A percentile compares a stretch with the other conserved stretches of the same genome.
These are phyloP conservation scores for Orientallactaga sibirica DNA, from an alignment of 2,797 vertebrate species.

Conservation along the genomic window DNA sequence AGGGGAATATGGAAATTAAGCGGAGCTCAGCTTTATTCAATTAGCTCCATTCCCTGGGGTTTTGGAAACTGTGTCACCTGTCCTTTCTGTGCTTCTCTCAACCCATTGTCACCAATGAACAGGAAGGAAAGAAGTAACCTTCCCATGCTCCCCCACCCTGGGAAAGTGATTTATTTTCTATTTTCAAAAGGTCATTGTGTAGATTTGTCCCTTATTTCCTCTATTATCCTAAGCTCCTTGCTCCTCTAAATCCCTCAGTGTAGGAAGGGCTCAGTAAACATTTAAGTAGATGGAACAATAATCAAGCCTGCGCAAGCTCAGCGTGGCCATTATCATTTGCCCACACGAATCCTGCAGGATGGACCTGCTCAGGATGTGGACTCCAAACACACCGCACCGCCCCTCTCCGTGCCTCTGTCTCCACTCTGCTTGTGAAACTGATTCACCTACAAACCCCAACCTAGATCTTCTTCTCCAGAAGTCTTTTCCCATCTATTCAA, in stretches of 20 bases:
- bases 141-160: not conserved
- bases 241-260: conserved; percentile 35
- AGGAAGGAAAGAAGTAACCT: not conserved
- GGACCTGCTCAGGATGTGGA: not conserved
- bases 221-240: not conserved
- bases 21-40: not conserved
- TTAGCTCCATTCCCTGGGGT: not conserved
- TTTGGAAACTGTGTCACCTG: conserved; percentile 2
- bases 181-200: conserved; percentile 4
- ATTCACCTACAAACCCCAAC: not conserved
- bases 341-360: not conserved
- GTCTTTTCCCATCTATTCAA: not conserved
- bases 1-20: not conserved
- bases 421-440: not conserved
- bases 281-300: conserved; percentile 20
- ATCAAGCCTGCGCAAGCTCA: not conserved
- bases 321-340: not conserved
- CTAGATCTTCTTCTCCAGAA: conserved; percentile 1
- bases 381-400: not conserved
- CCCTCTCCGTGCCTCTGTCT: not conserved
- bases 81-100: not conserved
- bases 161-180: conserved; percentile 7
- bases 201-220: conserved; percentile 19
- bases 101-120: not conserved
- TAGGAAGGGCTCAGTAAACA: not conserved